These are phyloP conservation scores for Gambusia holbrooki DNA, from an alignment of 2,113 vertebrate genomes.

Conservation along the genomic window DNA sequence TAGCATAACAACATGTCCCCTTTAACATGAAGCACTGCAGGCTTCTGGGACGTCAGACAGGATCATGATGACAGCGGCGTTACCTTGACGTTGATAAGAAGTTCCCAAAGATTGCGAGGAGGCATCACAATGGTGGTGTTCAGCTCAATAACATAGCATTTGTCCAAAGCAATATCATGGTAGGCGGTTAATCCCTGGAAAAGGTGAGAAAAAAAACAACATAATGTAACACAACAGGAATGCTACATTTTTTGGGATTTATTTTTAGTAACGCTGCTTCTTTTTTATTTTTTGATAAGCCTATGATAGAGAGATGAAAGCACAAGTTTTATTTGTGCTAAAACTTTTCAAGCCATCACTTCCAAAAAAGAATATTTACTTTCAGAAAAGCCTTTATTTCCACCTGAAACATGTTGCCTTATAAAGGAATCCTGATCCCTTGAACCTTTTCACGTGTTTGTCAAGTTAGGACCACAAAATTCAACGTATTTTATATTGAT, in stretches of 20 bases:
- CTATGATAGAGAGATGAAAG: neutral
- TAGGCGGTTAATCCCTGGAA: conserved; percentile 92
- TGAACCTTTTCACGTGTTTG: neutral
- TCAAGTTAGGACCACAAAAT: neutral
- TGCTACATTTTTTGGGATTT: neutral
- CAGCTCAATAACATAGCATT: conserved; percentile 93
- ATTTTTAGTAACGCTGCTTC: neutral
- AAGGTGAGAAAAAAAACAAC: neutral
- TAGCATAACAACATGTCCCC: too few species aligned
- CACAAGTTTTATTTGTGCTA: neutral
- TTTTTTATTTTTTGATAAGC: neutral
- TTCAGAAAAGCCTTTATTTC: neutral
- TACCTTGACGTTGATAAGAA: conserved; percentile 93
- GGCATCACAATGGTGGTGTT: conserved; percentile 95
- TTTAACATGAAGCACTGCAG: too few species aligned
- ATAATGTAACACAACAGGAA: neutral
- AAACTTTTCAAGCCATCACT: neutral
- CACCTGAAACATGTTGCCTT: too few species aligned
- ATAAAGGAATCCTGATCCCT: neutral
- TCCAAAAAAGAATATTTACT: neutral
- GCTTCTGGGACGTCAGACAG: too few species aligned
- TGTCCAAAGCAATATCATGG: conserved; percentile 92
- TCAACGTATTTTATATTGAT: neutral
- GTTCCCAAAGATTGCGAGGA: conserved; percentile 93
- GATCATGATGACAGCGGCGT: fast-evolving